Base-by-base conservation (phyloP, 2,113 vertebrate species). In the Myotis lucifugus region DNA sequence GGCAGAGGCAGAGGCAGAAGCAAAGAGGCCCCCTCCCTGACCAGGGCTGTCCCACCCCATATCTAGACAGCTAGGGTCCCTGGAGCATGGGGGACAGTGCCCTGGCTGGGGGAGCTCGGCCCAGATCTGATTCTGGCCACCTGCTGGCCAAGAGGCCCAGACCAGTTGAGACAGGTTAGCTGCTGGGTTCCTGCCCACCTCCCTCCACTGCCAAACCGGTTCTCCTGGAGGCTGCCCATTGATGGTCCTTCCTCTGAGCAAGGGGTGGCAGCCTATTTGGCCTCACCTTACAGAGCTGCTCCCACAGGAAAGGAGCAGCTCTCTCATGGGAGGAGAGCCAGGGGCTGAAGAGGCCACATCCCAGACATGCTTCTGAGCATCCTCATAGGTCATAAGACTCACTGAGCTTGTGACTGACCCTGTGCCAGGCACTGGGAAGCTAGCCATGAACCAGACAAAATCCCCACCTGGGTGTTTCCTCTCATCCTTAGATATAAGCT, bases 161-260 rank as follows among this genome's bases (percentile, higher is more conserved):
- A 94, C 96, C 77, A 85, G 96, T 85, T 74, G 73, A 93, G 95
- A 95, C 95, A 92, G 92, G 97, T 90, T 84, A 54, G 66, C 81
- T 92, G 81, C 73, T 37, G 54, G 40, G 81, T 87, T 61, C 67
- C 88, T 76, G 72, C 95, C 95, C 32, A 0, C 92, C 67, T 94
- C 93, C 84, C 59, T 81, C 25, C 0, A 2, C 72, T 40, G 82
- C 93, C 67, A 95, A 85, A 97, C 97, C 69, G 29, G 97, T 97
- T 97, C 69, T 32, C 61, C 96, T 29, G 48, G 95, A 18, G 25
- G 54, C 87, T 78, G 12, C 91, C 90, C 54, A 32, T 3, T 3
- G 11, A 29, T 27, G 66, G 70, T 14, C 66, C 78, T 79, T 37
- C 76, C 66, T 87, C 73, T 50, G 73, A 61, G 59, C 64, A 3